Evolutionary conservation across 2,113 vertebrate genomes (phyloP), one percentile per base, ranked within the genome.

Genomic region (Ctenomys sociabilis): DNA sequence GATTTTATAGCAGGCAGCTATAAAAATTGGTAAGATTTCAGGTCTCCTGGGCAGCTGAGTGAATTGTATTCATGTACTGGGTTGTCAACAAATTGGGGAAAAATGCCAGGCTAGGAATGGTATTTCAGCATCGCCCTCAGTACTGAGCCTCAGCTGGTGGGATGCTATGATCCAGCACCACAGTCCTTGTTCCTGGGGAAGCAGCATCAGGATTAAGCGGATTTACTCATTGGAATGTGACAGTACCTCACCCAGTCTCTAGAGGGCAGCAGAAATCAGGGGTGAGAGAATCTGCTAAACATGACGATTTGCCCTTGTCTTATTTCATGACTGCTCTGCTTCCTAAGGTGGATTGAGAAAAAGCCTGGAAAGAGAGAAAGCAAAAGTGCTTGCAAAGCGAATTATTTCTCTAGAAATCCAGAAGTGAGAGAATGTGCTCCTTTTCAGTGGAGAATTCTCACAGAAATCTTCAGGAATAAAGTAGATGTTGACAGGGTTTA

Each of bases 391-490:
- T 17, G 16, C 19, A 4, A 37, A 9, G 10, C 43, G 49, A 93
- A 86, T 22, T 35, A 32, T 35, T 88, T 40, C 12, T 86, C 61
- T 63, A 45, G 13, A 30, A 88, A 78, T 40, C 4, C 54, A 52
- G 13, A 2, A 80, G 7, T 0, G 7, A 17, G 3, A 63, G 28
- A 43, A 22, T 54, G 24, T 5, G 4, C 72, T 70, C 43, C 12
- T 1, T 86, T 92, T 19, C 52, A 68, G 63, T 0, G 32, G 7
- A 68, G 6, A 54, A 13, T 85, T 91, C 14, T 85, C 83, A 37
- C 43, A 88, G 24, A 28, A 37, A 2, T 84, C 63, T 91, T 93
- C n/a, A 94, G 90, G 77, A 82, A 45, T 35, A 85, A 91, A 88
- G 59, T 49, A 24, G 32, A 28, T 12, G 11, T 14, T n/a, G 4